Percentiles rank a stretch among this genome's conserved stretches.
phyloP scores from a whole-genome alignment of 2,888 invertebrate genomes.

The Oxyteleia sp. region DNA sequence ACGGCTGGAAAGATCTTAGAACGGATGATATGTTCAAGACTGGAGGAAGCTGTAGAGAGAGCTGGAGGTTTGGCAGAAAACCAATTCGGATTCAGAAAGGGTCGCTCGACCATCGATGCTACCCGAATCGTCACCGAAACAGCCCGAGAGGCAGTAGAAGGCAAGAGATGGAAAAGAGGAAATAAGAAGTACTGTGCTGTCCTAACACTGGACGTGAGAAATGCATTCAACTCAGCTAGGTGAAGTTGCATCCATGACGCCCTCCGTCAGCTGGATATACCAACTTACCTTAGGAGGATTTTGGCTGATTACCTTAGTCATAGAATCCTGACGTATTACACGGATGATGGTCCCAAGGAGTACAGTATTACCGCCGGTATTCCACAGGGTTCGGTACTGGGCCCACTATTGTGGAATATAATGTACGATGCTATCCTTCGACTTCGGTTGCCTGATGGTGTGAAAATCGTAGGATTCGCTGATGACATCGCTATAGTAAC shows the following conservation, averaged over 20 bases:
- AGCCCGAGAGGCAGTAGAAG: conserved; percentile 47
- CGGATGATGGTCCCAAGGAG: neutral
- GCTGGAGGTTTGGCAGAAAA: neutral
- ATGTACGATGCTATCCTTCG: neutral
- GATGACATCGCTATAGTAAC: neutral
- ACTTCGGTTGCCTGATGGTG: neutral
- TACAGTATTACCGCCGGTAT: neutral
- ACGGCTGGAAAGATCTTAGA: conserved; percentile 40
- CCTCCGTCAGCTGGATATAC: neutral
- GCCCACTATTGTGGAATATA: neutral
- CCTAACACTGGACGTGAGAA: neutral
- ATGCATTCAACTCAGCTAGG: neutral
- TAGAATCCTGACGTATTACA: neutral
- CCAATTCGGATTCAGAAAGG: conserved; percentile 22
- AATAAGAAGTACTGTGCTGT: conserved; percentile 14
- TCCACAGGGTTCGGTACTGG: conserved; percentile 9
- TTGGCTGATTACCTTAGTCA: neutral
- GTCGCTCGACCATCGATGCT: conserved; percentile 37
- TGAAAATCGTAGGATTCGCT: neutral
- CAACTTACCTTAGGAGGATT: neutral
- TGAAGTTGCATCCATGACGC: neutral
- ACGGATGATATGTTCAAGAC: neutral
- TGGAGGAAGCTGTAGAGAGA: neutral
- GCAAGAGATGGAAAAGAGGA: conserved; percentile 54
- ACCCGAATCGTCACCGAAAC: neutral